Conservation (phyloP, 92 coral and sea anemone species). For the Paragorgia papillata region DNA sequence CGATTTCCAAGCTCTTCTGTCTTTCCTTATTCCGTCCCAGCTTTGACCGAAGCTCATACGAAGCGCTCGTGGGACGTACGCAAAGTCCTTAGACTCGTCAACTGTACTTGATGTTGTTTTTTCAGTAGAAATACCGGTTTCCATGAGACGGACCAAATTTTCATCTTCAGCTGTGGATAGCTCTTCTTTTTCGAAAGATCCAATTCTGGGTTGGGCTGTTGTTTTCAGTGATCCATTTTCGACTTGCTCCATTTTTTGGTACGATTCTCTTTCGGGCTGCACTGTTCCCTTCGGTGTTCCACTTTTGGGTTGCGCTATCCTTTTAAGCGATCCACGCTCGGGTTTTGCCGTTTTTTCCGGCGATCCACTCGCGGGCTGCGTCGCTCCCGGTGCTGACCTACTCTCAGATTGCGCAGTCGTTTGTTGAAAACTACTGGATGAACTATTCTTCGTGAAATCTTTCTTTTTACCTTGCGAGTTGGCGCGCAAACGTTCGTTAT, state of each 20-base stretch:
- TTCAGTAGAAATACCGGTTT: conserved; percentile 24
- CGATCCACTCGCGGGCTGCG: not conserved
- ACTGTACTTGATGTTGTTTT: not conserved
- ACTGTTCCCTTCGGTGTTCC: too few relatives aligned
- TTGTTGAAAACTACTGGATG: too few relatives aligned
- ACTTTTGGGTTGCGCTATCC: too few relatives aligned
- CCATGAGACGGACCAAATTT: conserved; percentile 28
- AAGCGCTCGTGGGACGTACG: conserved; percentile 39
- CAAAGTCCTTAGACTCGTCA: not conserved
- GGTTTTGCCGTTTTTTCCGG: not conserved
- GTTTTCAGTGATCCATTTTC: not conserved
- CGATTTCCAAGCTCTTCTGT: conserved; percentile 42
- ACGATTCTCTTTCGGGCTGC: too few relatives aligned
- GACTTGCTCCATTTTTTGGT: too few relatives aligned
- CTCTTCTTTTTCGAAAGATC: not conserved
- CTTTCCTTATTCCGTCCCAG: conserved; percentile 41
- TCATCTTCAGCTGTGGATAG: conserved; percentile 4
- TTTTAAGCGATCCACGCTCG: not conserved
- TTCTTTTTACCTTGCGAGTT: conserved; percentile 3
- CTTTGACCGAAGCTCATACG: conserved; percentile 40
- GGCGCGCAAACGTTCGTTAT: conserved; percentile 32
- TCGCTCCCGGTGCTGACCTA: too few relatives aligned
- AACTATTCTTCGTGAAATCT: not conserved
- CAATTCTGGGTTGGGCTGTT: not conserved
- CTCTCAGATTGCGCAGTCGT: too few relatives aligned